Base-by-base conservation (phyloP, 2,113 vertebrate species). In the Oryzias melastigma region DNA sequence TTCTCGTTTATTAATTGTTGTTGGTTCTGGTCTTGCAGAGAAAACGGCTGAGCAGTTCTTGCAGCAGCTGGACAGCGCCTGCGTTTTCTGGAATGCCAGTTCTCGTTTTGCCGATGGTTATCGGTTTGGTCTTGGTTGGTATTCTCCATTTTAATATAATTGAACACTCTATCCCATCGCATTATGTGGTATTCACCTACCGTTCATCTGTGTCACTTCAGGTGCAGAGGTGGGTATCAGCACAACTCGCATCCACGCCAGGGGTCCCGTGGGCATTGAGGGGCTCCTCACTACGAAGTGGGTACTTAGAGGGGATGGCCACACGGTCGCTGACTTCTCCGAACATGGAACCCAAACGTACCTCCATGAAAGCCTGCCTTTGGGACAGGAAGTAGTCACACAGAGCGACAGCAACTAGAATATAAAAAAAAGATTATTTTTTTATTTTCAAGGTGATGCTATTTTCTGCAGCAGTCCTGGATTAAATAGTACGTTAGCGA, bases 191-290 rank as follows among this genome's bases (percentile, higher is more conserved):
- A 44, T 62, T 62, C 22, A 6, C 57, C 7, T 7, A 1, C 20
- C 45, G 19, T 49, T 35, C 68, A 46, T 59, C 20, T 48, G 13
- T 22, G 12, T 52, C 14, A 54, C 22, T 77, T 1, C 68, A 98
- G 97, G 96, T 65, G 97, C 97, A 1, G 97, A 98, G 86, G 97
- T 98, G 43, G 97, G 97, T 43, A 96, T 99, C 67, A 98, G 96
- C 69, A 98, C 96, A 0, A 93, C 97, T 0, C 92, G 95, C 40
- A 96, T 98, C 85, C 97, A 98, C 2, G 97, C 96, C 35, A 93
- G 96, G 44, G 97, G 96, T n/a, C 97, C 96, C 1, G 96, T 98
- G 16, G 97, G 97, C 45, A 90, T 98, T n/a, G 97, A 98, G 77
- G 97, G 96, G 59, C 93, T 99, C 10, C 93, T 98, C 52, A 98